phyloP scores from a whole-genome alignment of 1,140 invertebrate genomes.

The Polyergus mexicanus region DNA sequence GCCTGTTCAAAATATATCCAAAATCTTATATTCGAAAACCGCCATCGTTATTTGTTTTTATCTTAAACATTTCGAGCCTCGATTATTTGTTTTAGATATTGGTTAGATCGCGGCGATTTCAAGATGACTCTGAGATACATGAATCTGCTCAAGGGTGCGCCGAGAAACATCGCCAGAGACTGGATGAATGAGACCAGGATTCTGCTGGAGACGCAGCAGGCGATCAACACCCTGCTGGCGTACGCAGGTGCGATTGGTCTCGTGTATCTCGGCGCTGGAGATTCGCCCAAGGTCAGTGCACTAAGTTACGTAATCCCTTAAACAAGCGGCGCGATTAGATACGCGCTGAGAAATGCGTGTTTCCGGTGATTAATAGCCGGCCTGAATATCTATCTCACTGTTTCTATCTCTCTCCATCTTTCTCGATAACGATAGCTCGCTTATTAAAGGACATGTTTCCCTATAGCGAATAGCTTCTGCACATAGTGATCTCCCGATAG shows the following conservation, averaged over 20 bases:
- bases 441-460: slow-evolving; percentile 18
- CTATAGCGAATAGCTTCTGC: neutral
- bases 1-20: no score
- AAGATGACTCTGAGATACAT: slow-evolving; percentile 95
- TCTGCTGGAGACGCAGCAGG: slow-evolving; percentile 96
- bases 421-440: neutral
- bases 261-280: slow-evolving; percentile 87
- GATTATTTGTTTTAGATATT: slow-evolving; percentile 89
- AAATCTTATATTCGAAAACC: no score
- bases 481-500: neutral
- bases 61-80: neutral
- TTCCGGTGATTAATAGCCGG: slow-evolving; percentile 32
- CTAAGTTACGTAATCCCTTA: slow-evolving; percentile 9
- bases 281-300: slow-evolving; percentile 77
- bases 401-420: neutral
- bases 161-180: slow-evolving; percentile 92
- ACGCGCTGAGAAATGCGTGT: neutral
- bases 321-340: slow-evolving; percentile 20
- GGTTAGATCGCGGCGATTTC: slow-evolving; percentile 95
- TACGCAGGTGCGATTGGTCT: slow-evolving; percentile 93
- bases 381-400: no score
- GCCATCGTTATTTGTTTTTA: neutral
- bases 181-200: slow-evolving; percentile 95
- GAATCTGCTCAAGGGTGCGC: slow-evolving; percentile 95
- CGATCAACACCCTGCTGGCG: slow-evolving; percentile 94